Evolutionary conservation across 2,113 vertebrate genomes (phyloP), one percentile per base, ranked within the genome.

Genomic region (Bambusicola thoracicus): DNA sequence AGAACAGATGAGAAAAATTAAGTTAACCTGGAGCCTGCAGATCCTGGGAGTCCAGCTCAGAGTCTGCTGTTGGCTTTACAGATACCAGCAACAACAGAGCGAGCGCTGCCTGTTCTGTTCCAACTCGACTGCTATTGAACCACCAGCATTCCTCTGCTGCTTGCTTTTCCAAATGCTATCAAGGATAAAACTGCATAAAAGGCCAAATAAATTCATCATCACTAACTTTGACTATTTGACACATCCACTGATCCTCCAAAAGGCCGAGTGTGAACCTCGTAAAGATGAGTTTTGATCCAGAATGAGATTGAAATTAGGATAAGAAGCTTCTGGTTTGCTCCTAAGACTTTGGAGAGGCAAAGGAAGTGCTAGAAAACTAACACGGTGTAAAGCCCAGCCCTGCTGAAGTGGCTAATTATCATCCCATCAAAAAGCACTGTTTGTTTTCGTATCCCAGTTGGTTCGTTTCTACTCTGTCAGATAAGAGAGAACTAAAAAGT

Each of bases 91-190:
- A 36, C 1, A 2, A 4, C 34, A 44, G 29, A 58, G 32, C 4
- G 17, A 19, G 19, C 6, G 25, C 4, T 17, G 36, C 3, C 11
- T 0, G 1, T 10, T 66, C 59, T 53, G 20, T 85, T 85, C 62
- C 56, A 46, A 20, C 38, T 24, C 46, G 27, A 2, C 0, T 4
- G 58, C 2, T 0, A 66, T 2, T 1, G 1, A 69, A 44, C 6
- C 44, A 70, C 62, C 29, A 65, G 41, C 32, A 29, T 25, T 67
- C 32, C 32, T 1, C 0, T 51, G 66, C 55, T 68, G 48, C 15
- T 58, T 43, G 65, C 72, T 59, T 59, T 77, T 69, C 65, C 53
- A 75, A 86, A n/a, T 27, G 53, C 1, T 2, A 8, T 15, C 34
- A 51, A 49, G 62, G n/a, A 29, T 9, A 46, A 58, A 82, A 41